phyloP scores from a whole-genome alignment of 2,113 vertebrate genomes.

The Lasiurus borealis region DNA sequence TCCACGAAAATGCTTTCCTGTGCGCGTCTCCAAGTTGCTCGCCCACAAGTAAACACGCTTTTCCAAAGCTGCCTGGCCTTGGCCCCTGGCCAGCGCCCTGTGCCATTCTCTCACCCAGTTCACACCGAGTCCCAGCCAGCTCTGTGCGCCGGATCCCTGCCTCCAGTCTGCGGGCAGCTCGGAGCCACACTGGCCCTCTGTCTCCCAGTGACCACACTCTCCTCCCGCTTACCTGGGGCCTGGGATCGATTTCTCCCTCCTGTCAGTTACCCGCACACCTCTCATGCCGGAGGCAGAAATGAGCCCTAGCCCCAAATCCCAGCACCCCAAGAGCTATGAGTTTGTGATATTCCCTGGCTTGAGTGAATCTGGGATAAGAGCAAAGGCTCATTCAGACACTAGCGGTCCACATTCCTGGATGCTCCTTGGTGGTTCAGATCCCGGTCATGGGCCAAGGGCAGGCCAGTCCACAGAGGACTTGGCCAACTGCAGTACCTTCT shows the following conservation, averaged over 20 bases:
- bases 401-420: neutral
- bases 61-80: neutral
- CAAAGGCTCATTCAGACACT: neutral
- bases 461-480: neutral
- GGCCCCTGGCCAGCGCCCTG: neutral
- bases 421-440: neutral
- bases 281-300: neutral
- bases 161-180: neutral
- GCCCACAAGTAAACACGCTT: conserved; percentile 26
- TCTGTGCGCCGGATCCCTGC: fast-evolving
- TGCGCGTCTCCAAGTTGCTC: neutral
- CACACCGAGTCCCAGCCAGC: neutral
- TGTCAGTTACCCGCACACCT: neutral
- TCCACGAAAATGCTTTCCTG: neutral
- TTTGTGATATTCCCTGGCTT: neutral
- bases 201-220: neutral
- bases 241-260: neutral
- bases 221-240: neutral
- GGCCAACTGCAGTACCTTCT: neutral
- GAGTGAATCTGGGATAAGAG: neutral
- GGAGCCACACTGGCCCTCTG: neutral
- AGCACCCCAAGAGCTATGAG: neutral
- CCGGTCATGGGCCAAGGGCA: neutral
- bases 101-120: neutral
- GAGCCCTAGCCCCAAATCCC: neutral